Conservation (phyloP, 2,888 invertebrate genomes). For the Dasysyrphus albostriatus region DNA sequence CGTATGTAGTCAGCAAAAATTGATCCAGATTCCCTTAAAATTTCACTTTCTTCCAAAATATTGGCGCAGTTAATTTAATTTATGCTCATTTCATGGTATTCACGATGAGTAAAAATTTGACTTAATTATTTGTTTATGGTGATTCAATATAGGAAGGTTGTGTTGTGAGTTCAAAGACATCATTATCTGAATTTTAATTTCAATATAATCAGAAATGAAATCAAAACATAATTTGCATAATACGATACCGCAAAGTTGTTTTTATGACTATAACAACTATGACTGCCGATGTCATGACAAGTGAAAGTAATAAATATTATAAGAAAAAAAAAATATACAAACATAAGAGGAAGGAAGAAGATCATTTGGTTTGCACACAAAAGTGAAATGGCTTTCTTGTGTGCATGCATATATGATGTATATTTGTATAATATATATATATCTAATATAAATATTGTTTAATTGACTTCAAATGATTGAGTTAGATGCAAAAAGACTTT, state of each 20-base stretch:
- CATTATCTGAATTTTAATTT: conserved; percentile 25
- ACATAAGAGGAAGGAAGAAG: neutral
- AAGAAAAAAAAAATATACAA: neutral
- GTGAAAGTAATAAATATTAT: conserved; percentile 30
- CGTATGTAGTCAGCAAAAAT: neutral
- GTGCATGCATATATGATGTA: neutral
- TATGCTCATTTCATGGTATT: neutral
- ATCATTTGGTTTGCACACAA: neutral
- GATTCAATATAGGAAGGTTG: conserved; percentile 8
- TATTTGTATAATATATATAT: neutral
- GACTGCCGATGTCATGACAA: conserved; percentile 16
- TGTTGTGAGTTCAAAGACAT: conserved; percentile 18
- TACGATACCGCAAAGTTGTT: conserved; percentile 9
- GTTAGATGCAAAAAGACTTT: neutral
- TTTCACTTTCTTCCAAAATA: conserved; percentile 18
- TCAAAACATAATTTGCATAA: conserved; percentile 22
- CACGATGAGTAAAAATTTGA: conserved; percentile 1
- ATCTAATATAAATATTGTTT: too few relatives aligned
- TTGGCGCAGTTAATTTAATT: neutral
- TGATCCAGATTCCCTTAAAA: neutral
- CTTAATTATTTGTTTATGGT: neutral
- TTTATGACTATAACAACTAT: neutral
- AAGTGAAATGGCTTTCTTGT: conserved; percentile 5
- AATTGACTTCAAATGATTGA: neutral
- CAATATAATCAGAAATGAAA: conserved; percentile 2